Conservation (phyloP, 2,797 vertebrate species). For the Pseudocheirus occidentalis region DNA sequence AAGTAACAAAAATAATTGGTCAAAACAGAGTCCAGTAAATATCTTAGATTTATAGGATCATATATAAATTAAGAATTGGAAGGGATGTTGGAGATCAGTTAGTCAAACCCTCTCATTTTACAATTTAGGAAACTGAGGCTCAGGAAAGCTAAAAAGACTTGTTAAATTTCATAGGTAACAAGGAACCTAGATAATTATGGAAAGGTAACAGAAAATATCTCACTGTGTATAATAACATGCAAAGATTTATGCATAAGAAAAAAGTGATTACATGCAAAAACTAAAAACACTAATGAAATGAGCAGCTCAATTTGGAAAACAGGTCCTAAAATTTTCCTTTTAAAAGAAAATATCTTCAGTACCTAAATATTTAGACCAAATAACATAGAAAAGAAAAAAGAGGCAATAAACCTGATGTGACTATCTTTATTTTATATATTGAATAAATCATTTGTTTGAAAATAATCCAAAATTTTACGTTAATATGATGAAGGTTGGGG, state of each 20-base stretch:
- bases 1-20: background rate
- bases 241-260: constrained; percentile 7
- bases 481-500: background rate
- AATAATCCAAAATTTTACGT: constrained; percentile 27
- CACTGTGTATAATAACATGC: constrained; percentile 34
- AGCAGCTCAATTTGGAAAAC: constrained; percentile 28
- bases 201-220: background rate
- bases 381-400: constrained; percentile 46
- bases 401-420: constrained; percentile 21
- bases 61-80: background rate
- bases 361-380: constrained; percentile 20
- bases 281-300: constrained; percentile 35
- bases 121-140: background rate
- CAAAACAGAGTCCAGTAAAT: background rate
- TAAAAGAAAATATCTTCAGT: constrained; percentile 42
- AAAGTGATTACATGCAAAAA: constrained; percentile 28
- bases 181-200: background rate
- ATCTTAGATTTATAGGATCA: background rate
- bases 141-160: background rate
- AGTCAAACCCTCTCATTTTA: background rate
- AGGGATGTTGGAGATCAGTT: background rate
- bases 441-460: background rate
- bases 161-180: background rate
- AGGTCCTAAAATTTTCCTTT: background rate
- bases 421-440: background rate